Percentiles rank a stretch among this genome's conserved stretches.
Conservation (phyloP, 2,113 vertebrate genomes). For the Antechinus stuartii region DNA sequence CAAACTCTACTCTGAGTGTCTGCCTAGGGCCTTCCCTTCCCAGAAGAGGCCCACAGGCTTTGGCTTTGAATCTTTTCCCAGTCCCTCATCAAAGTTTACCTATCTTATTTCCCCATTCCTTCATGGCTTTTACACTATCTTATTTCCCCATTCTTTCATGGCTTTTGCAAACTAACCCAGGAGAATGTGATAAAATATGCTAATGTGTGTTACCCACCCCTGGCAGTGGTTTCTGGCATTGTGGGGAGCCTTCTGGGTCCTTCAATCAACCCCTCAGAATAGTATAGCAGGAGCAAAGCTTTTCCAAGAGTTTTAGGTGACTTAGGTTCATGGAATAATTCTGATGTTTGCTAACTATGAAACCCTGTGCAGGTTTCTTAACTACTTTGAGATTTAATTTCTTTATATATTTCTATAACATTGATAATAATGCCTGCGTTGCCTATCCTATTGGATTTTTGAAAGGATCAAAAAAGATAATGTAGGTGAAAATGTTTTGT, state of each 20-base stretch:
- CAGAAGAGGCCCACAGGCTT: background rate
- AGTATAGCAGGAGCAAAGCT: background rate
- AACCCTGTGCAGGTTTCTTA: background rate
- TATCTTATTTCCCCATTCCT: background rate
- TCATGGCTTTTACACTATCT: background rate
- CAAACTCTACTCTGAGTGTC: background rate
- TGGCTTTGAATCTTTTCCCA: background rate
- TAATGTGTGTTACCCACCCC: background rate
- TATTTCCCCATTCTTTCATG: background rate
- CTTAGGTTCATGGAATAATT: background rate
- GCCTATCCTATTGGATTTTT: background rate
- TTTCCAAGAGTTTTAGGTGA: background rate
- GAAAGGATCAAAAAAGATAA: background rate
- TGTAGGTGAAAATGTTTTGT: background rate
- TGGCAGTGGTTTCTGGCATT: background rate
- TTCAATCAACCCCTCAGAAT: background rate
- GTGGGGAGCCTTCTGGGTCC: background rate
- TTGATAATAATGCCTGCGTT: background rate
- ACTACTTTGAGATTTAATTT: background rate
- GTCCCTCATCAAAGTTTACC: background rate
- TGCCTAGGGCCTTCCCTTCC: background rate
- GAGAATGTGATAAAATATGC: background rate
- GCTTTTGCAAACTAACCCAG: background rate
- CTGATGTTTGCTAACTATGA: background rate
- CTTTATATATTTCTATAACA: background rate